Conservation (phyloP, 2,888 invertebrate species). For the Halictus quadricinctus region DNA sequence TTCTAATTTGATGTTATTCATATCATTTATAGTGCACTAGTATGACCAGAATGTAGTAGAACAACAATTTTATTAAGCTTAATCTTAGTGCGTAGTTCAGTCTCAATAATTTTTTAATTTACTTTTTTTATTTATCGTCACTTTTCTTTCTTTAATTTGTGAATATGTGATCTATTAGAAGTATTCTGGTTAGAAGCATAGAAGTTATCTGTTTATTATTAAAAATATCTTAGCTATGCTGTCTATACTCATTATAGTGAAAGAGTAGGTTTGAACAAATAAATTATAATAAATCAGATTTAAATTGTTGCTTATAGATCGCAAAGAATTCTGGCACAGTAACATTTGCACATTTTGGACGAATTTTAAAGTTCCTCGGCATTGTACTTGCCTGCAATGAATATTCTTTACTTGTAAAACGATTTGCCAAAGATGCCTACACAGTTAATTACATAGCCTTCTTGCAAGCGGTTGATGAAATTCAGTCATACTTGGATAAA, state of each 20-base stretch:
- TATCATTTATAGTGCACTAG: background rate
- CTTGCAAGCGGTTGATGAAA: constrained; percentile 87
- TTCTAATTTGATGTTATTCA: background rate
- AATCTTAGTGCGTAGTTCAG: background rate
- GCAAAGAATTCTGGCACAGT: constrained; percentile 90
- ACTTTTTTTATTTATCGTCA: background rate
- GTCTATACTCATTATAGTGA: background rate
- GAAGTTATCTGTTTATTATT: background rate
- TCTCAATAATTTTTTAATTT: background rate
- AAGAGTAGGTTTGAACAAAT: background rate
- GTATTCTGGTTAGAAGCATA: background rate
- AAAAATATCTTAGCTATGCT: background rate
- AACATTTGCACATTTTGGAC: constrained; percentile 90
- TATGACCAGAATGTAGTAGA: background rate
- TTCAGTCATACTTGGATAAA: constrained; percentile 85
- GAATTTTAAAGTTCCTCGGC: constrained; percentile 88
- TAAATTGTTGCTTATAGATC: constrained; percentile 83
- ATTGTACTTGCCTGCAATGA: constrained; percentile 88
- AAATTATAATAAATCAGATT: background rate
- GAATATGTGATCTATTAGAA: background rate
- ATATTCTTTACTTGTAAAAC: constrained; percentile 88
- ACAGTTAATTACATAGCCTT: constrained; percentile 91
- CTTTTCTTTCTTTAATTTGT: background rate
- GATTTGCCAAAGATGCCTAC: constrained; percentile 90
- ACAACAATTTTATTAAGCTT: background rate